These are phyloP conservation scores for Sicus ferrugineus DNA, from an alignment of 2,888 invertebrate genomes.

Conservation along the genomic window DNA sequence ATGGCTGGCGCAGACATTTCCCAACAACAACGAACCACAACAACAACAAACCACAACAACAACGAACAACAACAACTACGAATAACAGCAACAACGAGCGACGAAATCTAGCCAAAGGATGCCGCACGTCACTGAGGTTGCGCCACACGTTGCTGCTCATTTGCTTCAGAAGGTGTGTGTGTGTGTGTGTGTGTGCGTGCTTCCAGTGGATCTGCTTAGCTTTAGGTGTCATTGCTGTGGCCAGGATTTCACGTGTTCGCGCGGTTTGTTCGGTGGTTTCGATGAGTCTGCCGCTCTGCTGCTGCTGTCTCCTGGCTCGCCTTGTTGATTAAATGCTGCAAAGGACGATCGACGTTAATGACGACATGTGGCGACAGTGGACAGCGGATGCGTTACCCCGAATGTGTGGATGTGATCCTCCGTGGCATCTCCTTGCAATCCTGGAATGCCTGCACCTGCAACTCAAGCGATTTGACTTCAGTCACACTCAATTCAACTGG, in stretches of 20 bases:
- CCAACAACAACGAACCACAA: neutral
- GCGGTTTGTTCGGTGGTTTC: constrained; percentile 10
- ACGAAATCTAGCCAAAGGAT: neutral
- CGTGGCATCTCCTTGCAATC: too few relatives aligned
- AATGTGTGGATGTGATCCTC: too few relatives aligned
- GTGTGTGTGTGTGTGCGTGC: neutral
- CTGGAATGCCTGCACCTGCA: too few relatives aligned
- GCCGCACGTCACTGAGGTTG: neutral
- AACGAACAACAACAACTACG: neutral
- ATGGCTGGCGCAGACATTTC: constrained; percentile 1
- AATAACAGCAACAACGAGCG: neutral
- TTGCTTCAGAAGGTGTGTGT: constrained; percentile 1
- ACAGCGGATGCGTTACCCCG: too few relatives aligned
- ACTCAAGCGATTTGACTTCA: too few relatives aligned
- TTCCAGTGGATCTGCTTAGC: too few relatives aligned
- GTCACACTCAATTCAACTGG: too few relatives aligned
- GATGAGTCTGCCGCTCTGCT: neutral
- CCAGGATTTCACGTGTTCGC: constrained; percentile 4
- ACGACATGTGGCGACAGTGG: too few relatives aligned
- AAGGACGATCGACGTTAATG: neutral
- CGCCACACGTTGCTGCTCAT: constrained; percentile 1
- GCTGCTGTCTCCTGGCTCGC: neutral
- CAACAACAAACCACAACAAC: neutral
- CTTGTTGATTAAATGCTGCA: neutral
- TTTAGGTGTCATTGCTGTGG: neutral